A percentile compares a stretch with the other conserved stretches of the same genome.
Evolutionary conservation across 2,113 vertebrate species (phyloP).

Genomic region (Fregetta grallaria): DNA sequence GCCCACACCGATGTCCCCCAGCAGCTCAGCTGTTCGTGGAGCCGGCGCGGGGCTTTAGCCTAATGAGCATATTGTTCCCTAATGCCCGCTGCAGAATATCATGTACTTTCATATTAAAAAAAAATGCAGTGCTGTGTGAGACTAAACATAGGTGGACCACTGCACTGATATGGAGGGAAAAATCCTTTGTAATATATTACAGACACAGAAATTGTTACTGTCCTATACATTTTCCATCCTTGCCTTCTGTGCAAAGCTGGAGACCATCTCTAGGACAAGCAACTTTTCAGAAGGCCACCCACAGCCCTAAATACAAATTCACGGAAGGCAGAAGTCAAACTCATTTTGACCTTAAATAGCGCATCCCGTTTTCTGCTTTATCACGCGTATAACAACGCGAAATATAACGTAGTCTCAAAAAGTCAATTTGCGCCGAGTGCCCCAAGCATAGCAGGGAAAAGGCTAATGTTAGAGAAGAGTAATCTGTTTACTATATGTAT

Average conservation of each 20-base stretch:
- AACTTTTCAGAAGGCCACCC: not conserved
- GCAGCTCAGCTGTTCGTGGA: not conserved
- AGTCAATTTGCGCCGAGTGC: not conserved
- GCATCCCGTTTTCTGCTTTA: not conserved
- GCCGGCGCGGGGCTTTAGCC: not conserved
- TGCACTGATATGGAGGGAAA: not conserved
- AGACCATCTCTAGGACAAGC: not conserved
- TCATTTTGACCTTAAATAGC: not conserved
- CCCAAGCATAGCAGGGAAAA: not conserved
- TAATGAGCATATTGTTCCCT: not conserved
- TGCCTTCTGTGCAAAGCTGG: not conserved
- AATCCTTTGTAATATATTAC: not conserved
- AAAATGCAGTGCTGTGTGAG: not conserved
- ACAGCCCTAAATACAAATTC: not conserved
- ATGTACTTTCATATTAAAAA: not conserved
- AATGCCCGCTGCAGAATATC: not conserved
- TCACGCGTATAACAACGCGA: not conserved
- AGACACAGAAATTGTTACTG: not conserved
- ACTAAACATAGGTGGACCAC: not conserved
- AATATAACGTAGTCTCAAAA: not conserved
- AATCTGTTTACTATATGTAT: not conserved
- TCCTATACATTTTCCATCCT: not conserved
- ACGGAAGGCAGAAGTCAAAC: not conserved
- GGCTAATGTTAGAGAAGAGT: not conserved
- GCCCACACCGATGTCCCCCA: rapidly evolving